phyloP scores from a whole-genome alignment of 1,140 invertebrate genomes.

The Chironomus striatipennis region DNA sequence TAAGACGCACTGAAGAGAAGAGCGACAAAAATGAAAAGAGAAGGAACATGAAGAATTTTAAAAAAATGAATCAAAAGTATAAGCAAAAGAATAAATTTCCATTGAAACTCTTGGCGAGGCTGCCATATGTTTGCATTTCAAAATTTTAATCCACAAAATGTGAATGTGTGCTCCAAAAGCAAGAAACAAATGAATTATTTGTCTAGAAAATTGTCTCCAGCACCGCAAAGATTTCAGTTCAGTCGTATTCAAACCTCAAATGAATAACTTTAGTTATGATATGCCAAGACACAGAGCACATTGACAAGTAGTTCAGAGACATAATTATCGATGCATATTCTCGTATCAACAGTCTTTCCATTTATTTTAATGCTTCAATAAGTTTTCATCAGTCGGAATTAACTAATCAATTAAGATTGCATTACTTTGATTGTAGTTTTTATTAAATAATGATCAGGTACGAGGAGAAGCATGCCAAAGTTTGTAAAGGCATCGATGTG shows the following conservation, averaged over 20 bases:
- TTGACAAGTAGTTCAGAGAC: too few relatives aligned
- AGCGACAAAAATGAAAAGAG: neutral
- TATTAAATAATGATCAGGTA: neutral
- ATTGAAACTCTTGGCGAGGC: neutral
- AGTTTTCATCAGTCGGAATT: too few relatives aligned
- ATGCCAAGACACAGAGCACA: too few relatives aligned
- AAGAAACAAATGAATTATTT: neutral
- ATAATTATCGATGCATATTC: too few relatives aligned
- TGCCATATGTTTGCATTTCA: neutral
- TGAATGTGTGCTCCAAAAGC: too few relatives aligned
- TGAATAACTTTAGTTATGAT: neutral
- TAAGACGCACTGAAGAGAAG: conserved; percentile 10
- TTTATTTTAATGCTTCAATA: too few relatives aligned
- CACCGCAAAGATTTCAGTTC: neutral
- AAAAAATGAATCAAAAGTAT: too few relatives aligned
- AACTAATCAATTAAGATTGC: too few relatives aligned
- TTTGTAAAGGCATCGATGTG: neutral
- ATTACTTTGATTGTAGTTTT: neutral
- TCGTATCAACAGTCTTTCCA: too few relatives aligned
- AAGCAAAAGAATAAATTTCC: neutral
- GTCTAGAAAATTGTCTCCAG: neutral
- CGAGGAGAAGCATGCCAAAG: neutral
- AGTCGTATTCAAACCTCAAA: neutral
- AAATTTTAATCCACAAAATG: too few relatives aligned
- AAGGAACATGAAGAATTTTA: too few relatives aligned